phyloP scores from a whole-genome alignment of 2,888 invertebrate species.

The Callyntrura sp. region DNA sequence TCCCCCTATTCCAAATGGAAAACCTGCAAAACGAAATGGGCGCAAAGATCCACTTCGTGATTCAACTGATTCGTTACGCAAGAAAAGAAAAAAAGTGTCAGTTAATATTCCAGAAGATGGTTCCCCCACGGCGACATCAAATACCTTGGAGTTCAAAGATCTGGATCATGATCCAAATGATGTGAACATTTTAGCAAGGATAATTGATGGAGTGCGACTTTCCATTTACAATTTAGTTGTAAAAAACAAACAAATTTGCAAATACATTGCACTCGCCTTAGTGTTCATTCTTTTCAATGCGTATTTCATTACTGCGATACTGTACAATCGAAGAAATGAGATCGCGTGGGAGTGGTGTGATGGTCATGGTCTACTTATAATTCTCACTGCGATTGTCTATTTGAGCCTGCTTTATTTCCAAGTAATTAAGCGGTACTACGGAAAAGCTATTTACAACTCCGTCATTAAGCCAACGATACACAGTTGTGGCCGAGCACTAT shows the following conservation, averaged over 20 bases:
- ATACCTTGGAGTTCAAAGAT: conserved; percentile 33
- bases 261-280: conserved; percentile 45
- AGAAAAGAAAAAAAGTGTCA: conserved; percentile 24
- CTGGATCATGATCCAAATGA: conserved; percentile 62
- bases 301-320: conserved; percentile 79
- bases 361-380: conserved; percentile 91
- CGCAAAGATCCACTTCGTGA: too few species aligned
- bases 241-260: conserved; percentile 62
- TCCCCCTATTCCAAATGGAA: too few species aligned
- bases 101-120: conserved; percentile 53
- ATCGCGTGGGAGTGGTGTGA: conserved; percentile 86
- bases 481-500: not conserved
- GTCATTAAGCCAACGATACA: conserved; percentile 43
- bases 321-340: conserved; percentile 68
- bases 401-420: conserved; percentile 89
- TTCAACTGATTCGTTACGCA: too few species aligned
- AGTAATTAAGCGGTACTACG: conserved; percentile 88
- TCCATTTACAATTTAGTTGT: conserved; percentile 52
- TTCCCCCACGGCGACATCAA: too few species aligned
- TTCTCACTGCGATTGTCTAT: conserved; percentile 88
- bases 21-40: too few species aligned
- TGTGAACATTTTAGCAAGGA: conserved; percentile 55
- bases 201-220: conserved; percentile 56
- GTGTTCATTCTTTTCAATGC: conserved; percentile 78
- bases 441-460: conserved; percentile 83